A percentile compares a stretch with the other conserved stretches of the same genome.
phyloP scores from a whole-genome alignment of 2,797 vertebrate genomes.

The Karalla daura region DNA sequence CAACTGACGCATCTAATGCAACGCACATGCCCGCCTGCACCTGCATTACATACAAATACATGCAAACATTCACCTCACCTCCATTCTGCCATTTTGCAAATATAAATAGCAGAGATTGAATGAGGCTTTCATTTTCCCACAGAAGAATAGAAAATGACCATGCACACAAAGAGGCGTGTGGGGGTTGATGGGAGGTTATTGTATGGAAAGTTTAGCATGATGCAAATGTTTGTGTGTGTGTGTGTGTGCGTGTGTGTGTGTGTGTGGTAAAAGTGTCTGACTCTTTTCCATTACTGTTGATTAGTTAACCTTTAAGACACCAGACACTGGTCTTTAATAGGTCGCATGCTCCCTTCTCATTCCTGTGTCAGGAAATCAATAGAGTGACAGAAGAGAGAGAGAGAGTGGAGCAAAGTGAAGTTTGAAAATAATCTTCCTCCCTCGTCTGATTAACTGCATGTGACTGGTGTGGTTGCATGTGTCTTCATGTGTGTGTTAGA shows the following conservation, averaged over 20 bases:
- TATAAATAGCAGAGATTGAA: conserved; percentile 2
- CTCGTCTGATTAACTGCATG: conserved; percentile 22
- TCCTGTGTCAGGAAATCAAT: conserved; percentile 76
- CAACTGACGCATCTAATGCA: conserved; percentile 45
- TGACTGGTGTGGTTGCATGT: conserved; percentile 4
- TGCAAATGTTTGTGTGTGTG: conserved; percentile 10
- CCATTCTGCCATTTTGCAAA: conserved; percentile 17
- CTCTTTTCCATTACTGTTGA: conserved; percentile 72
- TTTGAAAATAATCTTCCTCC: conserved; percentile 48
- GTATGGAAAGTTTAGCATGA: conserved; percentile 18
- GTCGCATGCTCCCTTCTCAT: conserved; percentile 54
- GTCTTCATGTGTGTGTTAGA: neutral
- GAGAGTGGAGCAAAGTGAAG: conserved; percentile 42
- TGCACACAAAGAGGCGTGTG: neutral
- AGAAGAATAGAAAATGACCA: neutral
- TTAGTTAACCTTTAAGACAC: conserved; percentile 79
- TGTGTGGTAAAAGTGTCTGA: conserved; percentile 44
- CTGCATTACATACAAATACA: conserved; percentile 22
- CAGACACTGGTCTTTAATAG: conserved; percentile 68
- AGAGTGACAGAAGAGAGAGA: conserved; percentile 46
- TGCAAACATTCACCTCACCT: neutral
- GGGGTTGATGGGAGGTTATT: neutral
- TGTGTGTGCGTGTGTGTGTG: neutral
- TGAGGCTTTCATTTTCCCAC: neutral
- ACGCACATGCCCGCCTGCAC: conserved; percentile 15